Base-by-base conservation (phyloP, 2,888 invertebrate genomes). In the Melitaea athalia region DNA sequence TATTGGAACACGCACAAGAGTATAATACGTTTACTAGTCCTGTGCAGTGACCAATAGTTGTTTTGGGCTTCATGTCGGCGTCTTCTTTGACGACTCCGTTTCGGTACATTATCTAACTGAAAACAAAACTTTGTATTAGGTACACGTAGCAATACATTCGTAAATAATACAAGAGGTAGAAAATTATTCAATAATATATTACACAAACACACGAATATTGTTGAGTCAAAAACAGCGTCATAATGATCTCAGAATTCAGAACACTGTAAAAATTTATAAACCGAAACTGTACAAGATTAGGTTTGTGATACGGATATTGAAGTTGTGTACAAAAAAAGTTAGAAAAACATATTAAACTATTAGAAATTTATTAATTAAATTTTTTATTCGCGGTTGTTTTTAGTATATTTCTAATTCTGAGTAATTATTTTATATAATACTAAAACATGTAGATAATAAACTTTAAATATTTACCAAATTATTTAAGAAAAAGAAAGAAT, bases 1-100 rank as follows among this genome's bases (percentile, higher is more conserved):
- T 97, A 97, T 97, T 98, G 98, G 98, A 97, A 98, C 98, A 98
- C 98, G 98, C 98, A 98, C 98, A 98, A 98, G 97, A 98, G 97
- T 97, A 96, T 95, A 86, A 85, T 90, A 73, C 91, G 93, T 74
- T 96, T 77, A 90, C 92, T 97, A 97, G 96, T 98, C 98, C 97
- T 98, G 98, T 96, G 97, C 97, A 97, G 97, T 98, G 98, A 97
- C 97, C 98, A 98, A 97, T 97, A 98, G 97, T 98, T 98, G 96
- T 95, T 96, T 96, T 97, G 96, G 95, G 94, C 93, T 94, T 95
- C 95, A 94, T 78, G 91, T 91, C 94, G 94, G 95, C 95, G 66
- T 68, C 72, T 47, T 71, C 72, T 53, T 61, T 52, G 53, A 17
- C 65, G 62, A 53, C 74, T 62, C 62, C 69, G 15, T 43, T 66